Evolutionary conservation across 2,797 vertebrate species (phyloP), one percentile per base, ranked within the genome.

Genomic region (Danio jaintianensis): DNA sequence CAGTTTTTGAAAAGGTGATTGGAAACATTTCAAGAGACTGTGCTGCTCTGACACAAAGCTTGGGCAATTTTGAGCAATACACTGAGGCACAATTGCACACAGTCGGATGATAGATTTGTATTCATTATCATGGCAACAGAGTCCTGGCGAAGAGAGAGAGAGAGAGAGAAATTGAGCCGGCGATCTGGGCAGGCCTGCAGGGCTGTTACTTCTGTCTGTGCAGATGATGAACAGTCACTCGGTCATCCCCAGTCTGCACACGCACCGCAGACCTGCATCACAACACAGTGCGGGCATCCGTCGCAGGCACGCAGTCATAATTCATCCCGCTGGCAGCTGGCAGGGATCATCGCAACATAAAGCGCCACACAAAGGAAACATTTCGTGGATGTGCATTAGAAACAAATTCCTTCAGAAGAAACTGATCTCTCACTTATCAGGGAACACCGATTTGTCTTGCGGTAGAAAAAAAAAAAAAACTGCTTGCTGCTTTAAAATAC

Each of bases 221-320:
- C 68, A 48, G 80, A 67, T 84, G 83, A 74, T 81, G 68, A 81
- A 81, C 68, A 69, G 55, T 74, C 68, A 73, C 53, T 61, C 22
- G 53, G 83, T 62, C 68, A 73, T 78, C 75, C 42, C 74, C 18
- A 68, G 78, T 78, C 82, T 84, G 36, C 83, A 82, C 69, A 82
- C 59, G 48, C 74, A 72, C 56, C 22, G 58, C 20, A 55, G 69
- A 53, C 68, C 79, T 75, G 68, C 55, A 64, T 40, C 82, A 83
- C 72, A 77, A 56, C 74, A 70, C 64, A 42, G 67, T 66, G 48
- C 22, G n/a, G 67, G 6, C 72, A 72, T 72, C 68, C 50, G 15
- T 66, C 42, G 18, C 48, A 80, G 52, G 43, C 63, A 85, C 47
- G 45, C 62, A 71, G 40, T 70, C 62, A 61, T 86, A 81, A 74